These are phyloP conservation scores for Epinotia bilunana DNA, from an alignment of 2,888 invertebrate genomes.

Conservation along the genomic window DNA sequence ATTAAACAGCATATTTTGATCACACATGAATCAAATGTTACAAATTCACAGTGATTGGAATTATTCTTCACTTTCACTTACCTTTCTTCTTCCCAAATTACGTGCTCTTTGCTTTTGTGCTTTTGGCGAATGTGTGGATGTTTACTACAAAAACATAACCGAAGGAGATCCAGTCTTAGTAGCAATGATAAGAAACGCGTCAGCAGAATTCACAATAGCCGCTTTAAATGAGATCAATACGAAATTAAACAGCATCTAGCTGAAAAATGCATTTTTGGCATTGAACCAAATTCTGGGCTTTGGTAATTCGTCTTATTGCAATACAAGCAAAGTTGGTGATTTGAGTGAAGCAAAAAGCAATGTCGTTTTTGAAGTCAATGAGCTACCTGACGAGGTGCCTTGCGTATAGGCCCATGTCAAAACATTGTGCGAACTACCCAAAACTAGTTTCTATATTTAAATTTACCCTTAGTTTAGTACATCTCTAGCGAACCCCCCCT, in stretches of 20 bases:
- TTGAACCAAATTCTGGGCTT: constrained; percentile 65
- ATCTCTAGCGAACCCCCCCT: no score
- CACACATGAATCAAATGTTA: no score
- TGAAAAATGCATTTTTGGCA: constrained; percentile 56
- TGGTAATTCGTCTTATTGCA: constrained; percentile 62
- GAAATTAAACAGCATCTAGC: constrained; percentile 55
- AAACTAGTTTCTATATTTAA: no score
- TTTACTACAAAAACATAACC: constrained; percentile 55
- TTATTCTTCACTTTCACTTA: no score
- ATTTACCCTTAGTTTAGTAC: no score
- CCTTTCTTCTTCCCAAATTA: no score
- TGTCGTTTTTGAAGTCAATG: constrained; percentile 56
- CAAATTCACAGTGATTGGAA: no score
- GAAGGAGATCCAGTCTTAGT: constrained; percentile 63
- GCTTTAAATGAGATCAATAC: constrained; percentile 59
- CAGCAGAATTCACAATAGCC: constrained; percentile 52
- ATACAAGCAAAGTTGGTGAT: constrained; percentile 59
- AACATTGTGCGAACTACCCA: no score
- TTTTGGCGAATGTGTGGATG: constrained; percentile 63
- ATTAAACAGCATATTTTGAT: no score
- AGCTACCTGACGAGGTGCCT: constrained; percentile 66
- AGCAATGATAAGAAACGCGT: constrained; percentile 59
- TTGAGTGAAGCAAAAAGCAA: constrained; percentile 53
- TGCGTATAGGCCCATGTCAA: constrained; percentile 48
- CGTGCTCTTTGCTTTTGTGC: constrained; percentile 52